Conservation (phyloP, 2,797 vertebrate genomes). For the Erithacus rubecula region DNA sequence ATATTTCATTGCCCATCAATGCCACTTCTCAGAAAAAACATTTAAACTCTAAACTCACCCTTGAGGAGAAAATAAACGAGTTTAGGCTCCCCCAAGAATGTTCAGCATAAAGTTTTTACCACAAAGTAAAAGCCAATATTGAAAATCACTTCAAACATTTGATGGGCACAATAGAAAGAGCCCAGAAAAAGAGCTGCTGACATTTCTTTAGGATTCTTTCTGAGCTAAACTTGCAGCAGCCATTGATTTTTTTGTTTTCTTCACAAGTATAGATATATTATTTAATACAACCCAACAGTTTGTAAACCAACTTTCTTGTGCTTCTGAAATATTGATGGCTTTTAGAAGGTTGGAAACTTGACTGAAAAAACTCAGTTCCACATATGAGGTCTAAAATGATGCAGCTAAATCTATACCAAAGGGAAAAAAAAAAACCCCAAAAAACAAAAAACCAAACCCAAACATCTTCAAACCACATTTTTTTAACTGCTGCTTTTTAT, state of each 20-base stretch:
- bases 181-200: neutral
- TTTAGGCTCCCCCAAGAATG: neutral
- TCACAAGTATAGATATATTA: constrained; percentile 27
- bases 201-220: neutral
- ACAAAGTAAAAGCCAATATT: neutral
- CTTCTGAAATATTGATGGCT: constrained; percentile 29
- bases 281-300: constrained; percentile 34
- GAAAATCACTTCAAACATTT: neutral
- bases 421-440: neutral
- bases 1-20: neutral
- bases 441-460: neutral
- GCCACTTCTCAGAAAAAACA: neutral
- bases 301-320: constrained; percentile 7
- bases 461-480: neutral
- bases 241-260: constrained; percentile 50
- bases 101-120: neutral
- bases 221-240: neutral
- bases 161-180: neutral
- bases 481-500: neutral
- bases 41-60: neutral
- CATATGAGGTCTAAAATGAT: neutral
- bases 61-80: neutral
- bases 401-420: neutral
- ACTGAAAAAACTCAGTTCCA: neutral
- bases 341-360: neutral